phyloP scores from a whole-genome alignment of 1,140 invertebrate species.

The Drosophila orosa region DNA sequence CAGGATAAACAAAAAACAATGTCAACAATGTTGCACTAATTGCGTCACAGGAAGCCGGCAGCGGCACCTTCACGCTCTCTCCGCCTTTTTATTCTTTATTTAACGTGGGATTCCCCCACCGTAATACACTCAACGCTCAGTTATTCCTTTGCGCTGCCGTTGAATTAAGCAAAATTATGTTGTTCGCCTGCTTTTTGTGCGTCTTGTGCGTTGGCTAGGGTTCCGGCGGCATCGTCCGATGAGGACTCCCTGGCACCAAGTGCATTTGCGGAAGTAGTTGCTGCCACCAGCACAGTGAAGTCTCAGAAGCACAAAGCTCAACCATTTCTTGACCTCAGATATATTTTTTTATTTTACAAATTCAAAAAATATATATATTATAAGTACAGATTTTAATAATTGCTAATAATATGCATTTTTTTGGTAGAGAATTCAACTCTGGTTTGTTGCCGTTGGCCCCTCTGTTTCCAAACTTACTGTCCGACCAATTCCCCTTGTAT shows the following conservation, averaged over 20 bases:
- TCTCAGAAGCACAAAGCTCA: neutral
- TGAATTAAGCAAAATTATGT: slow-evolving; percentile 79
- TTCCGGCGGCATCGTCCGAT: neutral
- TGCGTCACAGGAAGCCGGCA: slow-evolving; percentile 67
- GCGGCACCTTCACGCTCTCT: slow-evolving; percentile 40
- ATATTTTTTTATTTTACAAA: neutral
- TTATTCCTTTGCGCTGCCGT: slow-evolving; percentile 48
- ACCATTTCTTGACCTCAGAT: neutral
- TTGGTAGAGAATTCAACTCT: neutral
- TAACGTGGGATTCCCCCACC: slow-evolving; percentile 2
- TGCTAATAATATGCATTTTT: neutral
- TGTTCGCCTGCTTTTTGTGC: slow-evolving; percentile 52
- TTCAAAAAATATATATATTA: too few relatives aligned
- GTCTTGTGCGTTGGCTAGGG: slow-evolving; percentile 7
- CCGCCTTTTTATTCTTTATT: slow-evolving; percentile 8
- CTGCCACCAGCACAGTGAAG: slow-evolving; percentile 5
- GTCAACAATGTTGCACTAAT: slow-evolving; percentile 79
- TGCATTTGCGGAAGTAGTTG: slow-evolving; percentile 49
- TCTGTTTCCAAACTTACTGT: neutral
- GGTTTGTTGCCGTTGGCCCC: fast-evolving
- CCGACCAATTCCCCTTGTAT: neutral
- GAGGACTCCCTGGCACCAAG: slow-evolving; percentile 61
- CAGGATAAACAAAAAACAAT: slow-evolving; percentile 33
- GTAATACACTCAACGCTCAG: slow-evolving; percentile 14
- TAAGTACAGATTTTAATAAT: neutral